phyloP scores from a whole-genome alignment of 2,797 vertebrate species.

The Novumbra hubbsi region DNA sequence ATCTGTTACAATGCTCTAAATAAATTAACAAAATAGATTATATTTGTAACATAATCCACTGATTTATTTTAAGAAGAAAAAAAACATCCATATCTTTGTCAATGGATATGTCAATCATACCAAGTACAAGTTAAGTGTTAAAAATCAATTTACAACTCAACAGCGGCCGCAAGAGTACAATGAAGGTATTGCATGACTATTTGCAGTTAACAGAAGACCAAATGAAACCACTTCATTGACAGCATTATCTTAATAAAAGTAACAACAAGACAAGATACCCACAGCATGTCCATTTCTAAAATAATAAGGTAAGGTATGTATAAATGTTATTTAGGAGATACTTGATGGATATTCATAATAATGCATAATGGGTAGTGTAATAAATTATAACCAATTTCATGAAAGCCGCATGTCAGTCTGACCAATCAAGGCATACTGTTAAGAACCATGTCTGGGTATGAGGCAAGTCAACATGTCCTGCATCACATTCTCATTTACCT shows the following conservation, averaged over 20 bases:
- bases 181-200: constrained; percentile 20
- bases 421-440: not conserved
- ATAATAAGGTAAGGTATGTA: not conserved
- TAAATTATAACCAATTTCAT: not conserved
- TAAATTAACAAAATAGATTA: not conserved
- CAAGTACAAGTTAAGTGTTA: not conserved
- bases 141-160: not conserved
- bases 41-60: not conserved
- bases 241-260: too few species aligned
- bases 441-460: not conserved
- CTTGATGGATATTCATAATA: not conserved
- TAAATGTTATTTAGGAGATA: not conserved
- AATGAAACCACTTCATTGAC: not conserved
- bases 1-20: not conserved
- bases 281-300: not conserved
- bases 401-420: not conserved
- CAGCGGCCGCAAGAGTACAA: constrained; percentile 6
- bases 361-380: not conserved
- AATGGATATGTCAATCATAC: not conserved
- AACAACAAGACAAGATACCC: not conserved
- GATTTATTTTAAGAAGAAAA: not conserved
- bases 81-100: not conserved
- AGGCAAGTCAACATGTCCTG: not conserved
- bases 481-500: too few species aligned
- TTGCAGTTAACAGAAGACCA: constrained; percentile 9